These are phyloP conservation scores for Prosopocoilus inquinatus DNA, from an alignment of 2,888 invertebrate genomes.

Conservation along the genomic window DNA sequence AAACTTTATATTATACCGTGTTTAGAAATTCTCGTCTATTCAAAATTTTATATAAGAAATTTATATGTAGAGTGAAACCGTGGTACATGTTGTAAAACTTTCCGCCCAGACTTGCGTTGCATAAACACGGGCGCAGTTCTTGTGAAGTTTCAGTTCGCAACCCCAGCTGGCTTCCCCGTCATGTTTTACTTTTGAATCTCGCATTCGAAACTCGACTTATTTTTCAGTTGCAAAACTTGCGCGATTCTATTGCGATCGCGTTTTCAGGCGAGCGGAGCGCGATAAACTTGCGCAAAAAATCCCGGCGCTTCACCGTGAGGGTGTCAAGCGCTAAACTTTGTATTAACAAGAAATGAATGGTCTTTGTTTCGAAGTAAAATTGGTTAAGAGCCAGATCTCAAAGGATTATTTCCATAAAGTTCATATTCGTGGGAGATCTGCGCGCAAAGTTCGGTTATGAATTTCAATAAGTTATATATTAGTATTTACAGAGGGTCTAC, in stretches of 20 bases:
- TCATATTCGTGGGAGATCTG: conserved; percentile 35
- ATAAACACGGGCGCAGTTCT: conserved; percentile 36
- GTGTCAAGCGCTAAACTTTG: conserved; percentile 29
- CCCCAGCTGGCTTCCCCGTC: conserved; percentile 42
- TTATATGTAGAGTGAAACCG: conserved; percentile 45
- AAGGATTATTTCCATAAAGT: conserved; percentile 40
- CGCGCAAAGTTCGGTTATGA: conserved; percentile 42
- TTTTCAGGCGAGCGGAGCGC: conserved; percentile 26
- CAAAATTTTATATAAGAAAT: conserved; percentile 45
- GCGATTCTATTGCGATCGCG: conserved; percentile 33
- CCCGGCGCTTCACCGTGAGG: conserved; percentile 20
- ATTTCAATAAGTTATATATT: conserved; percentile 48
- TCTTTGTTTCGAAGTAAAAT: conserved; percentile 43
- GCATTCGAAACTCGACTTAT: conserved; percentile 40
- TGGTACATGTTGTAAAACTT: conserved; percentile 47
- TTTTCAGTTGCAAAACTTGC: conserved; percentile 44
- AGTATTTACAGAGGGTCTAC: conserved; percentile 43
- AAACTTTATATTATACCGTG: conserved; percentile 37
- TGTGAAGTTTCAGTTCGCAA: conserved; percentile 36
- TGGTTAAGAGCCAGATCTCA: conserved; percentile 38
- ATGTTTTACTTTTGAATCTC: conserved; percentile 39
- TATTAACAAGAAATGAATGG: conserved; percentile 44
- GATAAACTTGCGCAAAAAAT: conserved; percentile 2
- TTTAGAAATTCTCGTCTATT: conserved; percentile 37
- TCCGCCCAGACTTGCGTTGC: conserved; percentile 39